Evolutionary conservation across 2,797 vertebrate species (phyloP), one percentile per base, ranked within the genome.

Genomic region (Chrysocyon brachyurus): DNA sequence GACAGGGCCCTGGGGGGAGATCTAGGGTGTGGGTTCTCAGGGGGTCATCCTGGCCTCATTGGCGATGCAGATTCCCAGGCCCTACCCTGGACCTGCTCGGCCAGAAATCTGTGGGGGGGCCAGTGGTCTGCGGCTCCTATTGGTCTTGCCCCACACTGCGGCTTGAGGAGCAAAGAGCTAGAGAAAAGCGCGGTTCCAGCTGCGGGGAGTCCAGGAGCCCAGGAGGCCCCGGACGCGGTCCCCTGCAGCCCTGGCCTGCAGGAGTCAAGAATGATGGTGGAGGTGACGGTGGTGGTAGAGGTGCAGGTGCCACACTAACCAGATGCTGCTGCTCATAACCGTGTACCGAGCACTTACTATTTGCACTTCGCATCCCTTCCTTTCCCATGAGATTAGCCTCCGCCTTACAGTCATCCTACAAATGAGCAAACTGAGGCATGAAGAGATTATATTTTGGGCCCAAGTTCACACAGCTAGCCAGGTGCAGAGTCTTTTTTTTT

Each of bases 101-200:
- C 24, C 28, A 3, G 75, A 1, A 2, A 1, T 46, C 57, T 2
- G 5, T 28, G 22, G 4, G 40, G 40, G 40, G 7, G 40, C 3
- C 40, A 46, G 40, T 46, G 40, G 6, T 46, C 40, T 46, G 40
- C 40, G 40, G 28, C 14, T 19, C 57, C 4, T 9, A 1, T 16
- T 26, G 61, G 31, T 75, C 33, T n/a, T 21, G 19, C 59, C 1
- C 4, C n/a, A 28, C 0, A 0, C 26, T 57, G 52, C 3, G 24
- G 15, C 79, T 31, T 64, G 17, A 46, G 12, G 40, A 33, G 64
- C 81, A 3, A 52, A 1, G n/a, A 56, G 14, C 52, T 82, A 5
- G 82, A 83, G 61, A 70, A 57, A 63, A 21, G 21, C 1, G 2
- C 16, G 12, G 49, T 33, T 54, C 40, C 7, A 7, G 54, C 64